phyloP scores from a whole-genome alignment of 2,797 vertebrate genomes.

The Hipposideros larvatus region DNA sequence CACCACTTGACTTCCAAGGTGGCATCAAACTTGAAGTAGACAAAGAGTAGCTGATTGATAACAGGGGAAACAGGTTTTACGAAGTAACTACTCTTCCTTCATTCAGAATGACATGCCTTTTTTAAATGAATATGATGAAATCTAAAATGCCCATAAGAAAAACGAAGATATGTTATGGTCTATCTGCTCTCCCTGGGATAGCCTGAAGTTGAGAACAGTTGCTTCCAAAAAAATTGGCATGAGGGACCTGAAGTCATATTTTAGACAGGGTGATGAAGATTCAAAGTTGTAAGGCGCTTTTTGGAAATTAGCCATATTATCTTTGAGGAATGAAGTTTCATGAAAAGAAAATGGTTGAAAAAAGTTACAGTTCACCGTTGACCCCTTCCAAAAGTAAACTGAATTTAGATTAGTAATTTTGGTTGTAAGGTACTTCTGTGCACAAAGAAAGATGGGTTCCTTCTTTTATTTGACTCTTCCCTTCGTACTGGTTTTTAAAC shows the following conservation, averaged over 20 bases:
- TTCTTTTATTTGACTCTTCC: slow-evolving; percentile 60
- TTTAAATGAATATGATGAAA: slow-evolving; percentile 53
- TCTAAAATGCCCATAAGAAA: slow-evolving; percentile 66
- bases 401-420: slow-evolving; percentile 69
- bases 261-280: slow-evolving; percentile 35
- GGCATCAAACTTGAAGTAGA: slow-evolving; percentile 54
- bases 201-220: slow-evolving; percentile 37
- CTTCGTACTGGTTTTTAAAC: slow-evolving; percentile 57
- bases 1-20: slow-evolving; percentile 59
- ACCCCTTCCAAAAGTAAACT: slow-evolving; percentile 49
- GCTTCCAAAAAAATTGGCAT: background rate
- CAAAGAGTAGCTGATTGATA: slow-evolving; percentile 48
- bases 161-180: background rate
- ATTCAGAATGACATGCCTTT: slow-evolving; percentile 42
- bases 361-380: slow-evolving; percentile 30
- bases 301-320: slow-evolving; percentile 47
- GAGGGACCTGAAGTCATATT: slow-evolving; percentile 19
- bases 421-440: slow-evolving; percentile 49
- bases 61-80: slow-evolving; percentile 54
- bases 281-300: slow-evolving; percentile 48
- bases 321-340: slow-evolving; percentile 48
- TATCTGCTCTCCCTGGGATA: slow-evolving; percentile 7
- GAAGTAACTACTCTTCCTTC: slow-evolving; percentile 48
- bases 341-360: slow-evolving; percentile 54
- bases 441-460: background rate